Percentiles rank a stretch among this genome's conserved stretches.
These are phyloP conservation scores for Haliclona indistincta DNA, from an alignment of 37 sponge, comb jelly and placozoan species.

Conservation along the genomic window DNA sequence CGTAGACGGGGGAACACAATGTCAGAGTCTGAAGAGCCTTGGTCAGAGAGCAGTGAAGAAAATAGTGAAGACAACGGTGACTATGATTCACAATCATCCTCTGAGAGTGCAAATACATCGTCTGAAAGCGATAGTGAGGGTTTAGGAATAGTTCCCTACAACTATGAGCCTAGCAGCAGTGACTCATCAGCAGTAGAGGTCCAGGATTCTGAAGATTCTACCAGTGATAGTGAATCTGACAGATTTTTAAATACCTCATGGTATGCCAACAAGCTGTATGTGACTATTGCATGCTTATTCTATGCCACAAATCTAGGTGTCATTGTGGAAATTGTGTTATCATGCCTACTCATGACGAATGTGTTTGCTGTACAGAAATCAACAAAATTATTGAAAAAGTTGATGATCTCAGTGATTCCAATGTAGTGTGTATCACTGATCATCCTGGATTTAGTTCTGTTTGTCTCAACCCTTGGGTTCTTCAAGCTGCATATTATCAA, in stretches of 20 bases:
- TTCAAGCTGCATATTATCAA: not conserved
- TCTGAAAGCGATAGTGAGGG: not conserved
- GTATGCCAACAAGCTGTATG: not conserved
- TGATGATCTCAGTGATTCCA: conserved; percentile 1
- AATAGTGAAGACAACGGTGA: too few relatives aligned
- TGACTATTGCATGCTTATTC: not conserved
- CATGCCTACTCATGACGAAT: conserved; percentile 30
- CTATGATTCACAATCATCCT: too few relatives aligned
- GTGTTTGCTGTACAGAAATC: conserved; percentile 41
- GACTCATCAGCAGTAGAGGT: not conserved
- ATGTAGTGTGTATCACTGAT: conserved; percentile 3
- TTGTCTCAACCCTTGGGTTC: conserved; percentile 16
- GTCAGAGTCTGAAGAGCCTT: too few relatives aligned
- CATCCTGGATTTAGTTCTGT: conserved; percentile 11
- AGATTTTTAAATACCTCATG: conserved; percentile 28
- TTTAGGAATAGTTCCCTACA: conserved; percentile 20
- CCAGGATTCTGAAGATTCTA: not conserved
- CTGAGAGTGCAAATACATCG: too few relatives aligned
- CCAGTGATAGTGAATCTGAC: not conserved
- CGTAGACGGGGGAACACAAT: too few relatives aligned
- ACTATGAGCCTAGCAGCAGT: conserved; percentile 2
- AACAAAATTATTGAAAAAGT: conserved; percentile 9
- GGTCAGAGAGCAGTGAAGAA: too few relatives aligned
- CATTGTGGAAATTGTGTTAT: conserved; percentile 26
- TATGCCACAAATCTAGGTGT: conserved; percentile 18